A percentile compares a stretch with the other conserved stretches of the same genome.
Conservation (phyloP, 1,140 invertebrate species). For the Oncopeltus fasciatus region DNA sequence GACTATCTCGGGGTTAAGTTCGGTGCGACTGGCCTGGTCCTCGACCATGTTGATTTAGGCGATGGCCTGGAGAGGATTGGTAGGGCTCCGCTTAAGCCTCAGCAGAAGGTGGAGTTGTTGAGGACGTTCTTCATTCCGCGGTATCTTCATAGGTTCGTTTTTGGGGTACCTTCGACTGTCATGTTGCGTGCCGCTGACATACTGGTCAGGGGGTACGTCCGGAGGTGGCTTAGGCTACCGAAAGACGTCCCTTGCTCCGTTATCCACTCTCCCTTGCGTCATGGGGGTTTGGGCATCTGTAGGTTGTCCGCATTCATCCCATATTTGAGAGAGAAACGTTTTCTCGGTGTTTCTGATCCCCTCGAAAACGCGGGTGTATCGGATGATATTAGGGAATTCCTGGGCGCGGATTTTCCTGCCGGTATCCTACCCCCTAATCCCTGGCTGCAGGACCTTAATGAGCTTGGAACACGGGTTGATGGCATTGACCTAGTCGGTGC, state of each 20-base stretch:
- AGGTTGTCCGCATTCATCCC: background rate
- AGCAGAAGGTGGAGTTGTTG: no score
- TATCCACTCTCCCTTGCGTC: no score
- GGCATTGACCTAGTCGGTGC: background rate
- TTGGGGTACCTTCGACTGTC: no score
- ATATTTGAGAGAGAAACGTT: background rate
- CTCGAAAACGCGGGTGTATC: background rate
- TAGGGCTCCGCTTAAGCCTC: no score
- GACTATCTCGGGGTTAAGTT: background rate
- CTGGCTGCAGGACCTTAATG: background rate
- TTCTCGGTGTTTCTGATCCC: background rate
- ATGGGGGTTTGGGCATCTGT: conserved; percentile 10
- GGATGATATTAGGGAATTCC: background rate
- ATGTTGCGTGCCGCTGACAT: no score
- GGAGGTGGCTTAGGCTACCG: conserved; percentile 2
- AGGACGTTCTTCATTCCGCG: no score
- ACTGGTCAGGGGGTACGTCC: no score
- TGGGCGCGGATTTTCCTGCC: background rate
- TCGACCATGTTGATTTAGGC: no score
- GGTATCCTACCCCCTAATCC: background rate
- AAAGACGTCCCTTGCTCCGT: no score
- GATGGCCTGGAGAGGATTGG: no score
- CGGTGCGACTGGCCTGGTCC: background rate
- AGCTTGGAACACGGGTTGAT: background rate
- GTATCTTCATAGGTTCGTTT: no score